Conservation (phyloP, 1,140 invertebrate species). For the Macrostomum lignano region DNA sequence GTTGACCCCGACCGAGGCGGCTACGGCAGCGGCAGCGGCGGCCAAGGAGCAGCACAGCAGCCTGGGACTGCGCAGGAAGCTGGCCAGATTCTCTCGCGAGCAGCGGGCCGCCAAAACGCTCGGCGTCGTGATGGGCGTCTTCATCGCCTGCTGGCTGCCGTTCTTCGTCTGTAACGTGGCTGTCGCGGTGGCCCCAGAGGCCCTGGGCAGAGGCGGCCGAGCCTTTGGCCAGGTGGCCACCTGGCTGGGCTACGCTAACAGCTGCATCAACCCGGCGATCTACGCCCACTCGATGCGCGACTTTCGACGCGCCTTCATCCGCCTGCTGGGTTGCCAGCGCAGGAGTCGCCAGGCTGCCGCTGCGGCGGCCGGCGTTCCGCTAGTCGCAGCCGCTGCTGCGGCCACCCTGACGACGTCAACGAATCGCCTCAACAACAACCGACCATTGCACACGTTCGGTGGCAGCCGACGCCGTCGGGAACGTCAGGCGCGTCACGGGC, state of each 20-base stretch:
- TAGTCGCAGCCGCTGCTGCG: too few relatives aligned
- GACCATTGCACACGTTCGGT: too few relatives aligned
- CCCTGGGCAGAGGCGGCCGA: constrained; percentile 16
- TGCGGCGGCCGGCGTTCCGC: too few relatives aligned
- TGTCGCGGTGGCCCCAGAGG: constrained; percentile 8
- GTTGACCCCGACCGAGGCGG: too few relatives aligned
- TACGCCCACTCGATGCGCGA: constrained; percentile 84
- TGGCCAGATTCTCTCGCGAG: constrained; percentile 42
- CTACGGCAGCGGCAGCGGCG: constrained; percentile 9
- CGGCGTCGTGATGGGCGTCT: constrained; percentile 11
- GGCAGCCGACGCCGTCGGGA: too few relatives aligned
- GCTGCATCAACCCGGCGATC: constrained; percentile 75
- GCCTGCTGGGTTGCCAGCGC: too few relatives aligned
- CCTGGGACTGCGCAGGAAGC: constrained; percentile 42
- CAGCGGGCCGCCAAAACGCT: constrained; percentile 30
- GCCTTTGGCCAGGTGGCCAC: constrained; percentile 16
- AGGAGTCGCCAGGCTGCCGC: too few relatives aligned
- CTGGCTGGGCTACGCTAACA: constrained; percentile 42
- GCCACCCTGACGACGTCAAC: too few relatives aligned
- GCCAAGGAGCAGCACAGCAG: too few relatives aligned
- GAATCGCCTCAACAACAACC: too few relatives aligned
- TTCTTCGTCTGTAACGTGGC: constrained; percentile 11
- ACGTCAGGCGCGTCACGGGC: too few relatives aligned
- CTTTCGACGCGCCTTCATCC: constrained; percentile 43
- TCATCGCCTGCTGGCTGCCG: constrained; percentile 11